Evolutionary conservation across 2,888 invertebrate genomes (phyloP).

Genomic region (Syritta pipiens): DNA sequence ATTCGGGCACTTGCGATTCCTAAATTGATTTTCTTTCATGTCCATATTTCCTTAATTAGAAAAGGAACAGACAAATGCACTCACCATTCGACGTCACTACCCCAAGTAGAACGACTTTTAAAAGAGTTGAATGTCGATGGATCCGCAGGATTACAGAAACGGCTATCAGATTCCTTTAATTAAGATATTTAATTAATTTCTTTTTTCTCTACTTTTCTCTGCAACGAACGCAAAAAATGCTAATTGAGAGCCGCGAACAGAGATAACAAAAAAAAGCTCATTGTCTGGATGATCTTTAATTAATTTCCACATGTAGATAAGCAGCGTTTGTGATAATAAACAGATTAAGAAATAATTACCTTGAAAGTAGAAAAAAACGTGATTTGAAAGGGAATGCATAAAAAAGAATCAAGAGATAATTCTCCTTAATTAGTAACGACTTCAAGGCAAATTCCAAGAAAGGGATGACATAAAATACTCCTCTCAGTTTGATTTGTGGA

Average conservation of each 20-base stretch:
- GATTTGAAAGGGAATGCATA: neutral
- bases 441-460: too few species aligned
- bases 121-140: too few species aligned
- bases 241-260: too few species aligned
- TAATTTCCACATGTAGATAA: neutral
- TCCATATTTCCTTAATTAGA: neutral
- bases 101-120: constrained; percentile 28
- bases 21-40: constrained; percentile 31
- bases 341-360: neutral
- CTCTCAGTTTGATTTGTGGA: too few species aligned
- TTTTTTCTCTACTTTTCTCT: neutral
- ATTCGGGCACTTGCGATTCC: constrained; percentile 15
- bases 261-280: too few species aligned
- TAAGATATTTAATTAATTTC: constrained; percentile 32
- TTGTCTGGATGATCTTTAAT: constrained; percentile 9
- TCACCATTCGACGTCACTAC: too few species aligned
- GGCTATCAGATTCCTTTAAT: constrained; percentile 24
- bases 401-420: too few species aligned
- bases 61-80: constrained; percentile 5
- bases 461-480: too few species aligned
- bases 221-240: neutral
- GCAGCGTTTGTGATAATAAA: neutral
- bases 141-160: constrained; percentile 2
- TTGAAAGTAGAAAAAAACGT: neutral
- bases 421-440: too few species aligned